Conservation (phyloP, 2,888 invertebrate species). For the Drosophila mimica region DNA sequence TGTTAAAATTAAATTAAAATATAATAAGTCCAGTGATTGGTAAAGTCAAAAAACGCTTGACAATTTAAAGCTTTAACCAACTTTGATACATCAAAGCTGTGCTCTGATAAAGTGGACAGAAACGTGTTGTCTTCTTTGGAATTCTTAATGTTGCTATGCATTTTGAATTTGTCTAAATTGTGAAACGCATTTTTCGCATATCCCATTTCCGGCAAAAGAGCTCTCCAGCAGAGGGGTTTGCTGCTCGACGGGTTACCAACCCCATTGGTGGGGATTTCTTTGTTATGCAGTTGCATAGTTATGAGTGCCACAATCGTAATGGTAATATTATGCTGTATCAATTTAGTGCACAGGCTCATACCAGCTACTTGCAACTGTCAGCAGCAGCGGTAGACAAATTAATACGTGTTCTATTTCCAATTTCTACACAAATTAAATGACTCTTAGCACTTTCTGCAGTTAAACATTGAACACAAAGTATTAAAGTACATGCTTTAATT, state of each 20-base stretch:
- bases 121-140: background rate
- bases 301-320: constrained; percentile 36
- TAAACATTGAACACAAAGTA: too few relatives aligned
- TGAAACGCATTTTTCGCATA: constrained; percentile 18
- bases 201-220: constrained; percentile 15
- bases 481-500: background rate
- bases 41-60: constrained; percentile 6
- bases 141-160: constrained; percentile 7
- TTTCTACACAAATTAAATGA: background rate
- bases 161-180: constrained; percentile 8
- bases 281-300: constrained; percentile 42
- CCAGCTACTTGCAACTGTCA: background rate
- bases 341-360: background rate
- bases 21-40: background rate
- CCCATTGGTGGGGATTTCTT: background rate
- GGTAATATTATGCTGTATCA: constrained; percentile 13
- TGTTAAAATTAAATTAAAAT: background rate
- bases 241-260: background rate
- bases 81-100: constrained; percentile 32
- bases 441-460: background rate
- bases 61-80: background rate
- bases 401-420: background rate
- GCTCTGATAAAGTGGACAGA: constrained; percentile 38
- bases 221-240: background rate
- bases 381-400: background rate